phyloP scores from a whole-genome alignment of 2,888 invertebrate genomes.

The Cacoxenus indagator region DNA sequence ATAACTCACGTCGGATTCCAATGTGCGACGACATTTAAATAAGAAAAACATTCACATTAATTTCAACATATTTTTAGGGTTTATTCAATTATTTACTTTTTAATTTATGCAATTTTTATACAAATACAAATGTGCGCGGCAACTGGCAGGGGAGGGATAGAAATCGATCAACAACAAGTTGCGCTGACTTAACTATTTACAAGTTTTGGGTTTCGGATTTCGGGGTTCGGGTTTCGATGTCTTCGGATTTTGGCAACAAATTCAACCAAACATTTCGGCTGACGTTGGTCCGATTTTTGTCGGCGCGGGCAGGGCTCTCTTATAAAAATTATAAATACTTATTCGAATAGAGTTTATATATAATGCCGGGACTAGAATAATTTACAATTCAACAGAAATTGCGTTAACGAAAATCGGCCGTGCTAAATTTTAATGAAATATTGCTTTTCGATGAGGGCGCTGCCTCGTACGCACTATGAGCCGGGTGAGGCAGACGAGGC shows the following conservation, averaged over 20 bases:
- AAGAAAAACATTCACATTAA: slow-evolving; percentile 23
- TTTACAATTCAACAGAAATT: slow-evolving; percentile 32
- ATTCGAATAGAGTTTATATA: background rate
- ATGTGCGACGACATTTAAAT: slow-evolving; percentile 8
- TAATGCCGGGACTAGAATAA: slow-evolving; percentile 52
- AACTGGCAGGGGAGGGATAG: background rate
- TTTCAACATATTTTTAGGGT: slow-evolving; percentile 39
- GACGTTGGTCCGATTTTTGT: too few relatives aligned
- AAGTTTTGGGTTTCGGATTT: background rate
- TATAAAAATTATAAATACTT: background rate
- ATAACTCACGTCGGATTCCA: slow-evolving; percentile 15
- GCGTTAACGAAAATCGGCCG: background rate
- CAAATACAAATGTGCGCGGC: background rate
- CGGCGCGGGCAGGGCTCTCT: background rate
- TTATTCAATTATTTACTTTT: slow-evolving; percentile 61
- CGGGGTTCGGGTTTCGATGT: too few relatives aligned
- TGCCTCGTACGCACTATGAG: background rate
- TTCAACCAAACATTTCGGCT: background rate
- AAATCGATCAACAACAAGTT: background rate
- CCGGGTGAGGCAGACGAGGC: slow-evolving; percentile 14
- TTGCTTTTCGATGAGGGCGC: slow-evolving; percentile 10
- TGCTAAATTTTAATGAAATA: background rate
- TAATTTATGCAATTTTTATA: slow-evolving; percentile 45
- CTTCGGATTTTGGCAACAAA: background rate
- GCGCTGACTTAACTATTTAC: background rate